Base-by-base conservation (phyloP, 2,888 invertebrate species). In the Gibbula magus region DNA sequence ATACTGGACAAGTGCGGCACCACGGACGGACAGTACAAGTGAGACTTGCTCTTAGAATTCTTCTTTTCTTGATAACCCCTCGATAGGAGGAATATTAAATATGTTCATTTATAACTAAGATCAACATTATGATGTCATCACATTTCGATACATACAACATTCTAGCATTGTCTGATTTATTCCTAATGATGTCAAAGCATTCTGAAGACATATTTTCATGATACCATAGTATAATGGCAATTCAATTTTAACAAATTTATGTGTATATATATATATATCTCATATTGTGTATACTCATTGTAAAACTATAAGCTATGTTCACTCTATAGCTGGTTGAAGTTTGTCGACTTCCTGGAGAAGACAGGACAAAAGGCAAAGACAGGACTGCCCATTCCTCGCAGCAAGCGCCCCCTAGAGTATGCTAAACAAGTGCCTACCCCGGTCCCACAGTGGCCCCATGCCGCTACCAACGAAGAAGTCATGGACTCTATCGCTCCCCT, bases 371-470 rank as follows among this genome's bases (percentile, higher is more conserved):
- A 90, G 18, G 79, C 82, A 10, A 86, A 86, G 66, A 91, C 90
- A 25, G 90, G 91, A 0, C 83, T 90, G 18, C 82, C 82, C 18
- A 89, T 91, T 29, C 90, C 90, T 10, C 84, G 86, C 79, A 90
- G 90, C 82, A 91, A 91, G 82, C 84, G 85, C 61, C 91, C 91
- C 16, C 79, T 85, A 78, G 91, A 91, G 67, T 91, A 88, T 84
- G 91, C 88, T 76, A 90, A 86, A 78, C 85, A 87, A 8, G 84
- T 84, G 22, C 90, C 89, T 8, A 79, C 83, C 20, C 90, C 91
- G 1, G 83, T 79, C 16, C 75, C 84, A 5, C 88, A 86, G 83
- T 90, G 90, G 90, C 90, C 90, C n/a, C 81, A 83, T 61, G 82
- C 85, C n/a, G 80, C 78, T 5, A 80, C 75, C 78, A 78, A 75